Evolutionary conservation across 2,113 vertebrate genomes (phyloP), one percentile per base, ranked within the genome.

Genomic region (Platichthys stellatus): DNA sequence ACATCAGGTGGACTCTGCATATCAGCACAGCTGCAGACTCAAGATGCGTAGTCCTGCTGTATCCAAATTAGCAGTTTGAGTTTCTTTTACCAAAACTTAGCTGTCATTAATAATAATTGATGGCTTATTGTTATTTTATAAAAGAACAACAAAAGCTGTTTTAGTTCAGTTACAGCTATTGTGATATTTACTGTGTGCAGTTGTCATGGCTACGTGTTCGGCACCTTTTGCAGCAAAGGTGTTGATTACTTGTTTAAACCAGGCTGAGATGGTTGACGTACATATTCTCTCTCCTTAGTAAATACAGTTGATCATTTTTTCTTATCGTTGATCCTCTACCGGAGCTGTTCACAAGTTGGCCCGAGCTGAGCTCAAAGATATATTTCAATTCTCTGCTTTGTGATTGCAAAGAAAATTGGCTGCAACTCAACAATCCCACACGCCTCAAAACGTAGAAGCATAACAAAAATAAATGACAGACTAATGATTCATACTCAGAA

Each of bases 1-100:
- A 74, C 62, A 64, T 86, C 64, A 63, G 47, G n/a, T 74, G 71
- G 43, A 77, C 51, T 56, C 24, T 65, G 43, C 60, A 57, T 76
- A 63, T 67, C 57, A 5, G 7, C 49, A 18, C 63, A 72, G 74
- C 64, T 67, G 73, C 65, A n/a, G 45, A 45, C 53, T 57, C 47
- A 63, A 31, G 15, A 51, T 69, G 18, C 56, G 45, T 15, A 43
- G 5, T 43, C 54, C 58, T 56, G 17, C 68, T 3, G 28, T 38
- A 23, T 70, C 51, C 11, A 51, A 47, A n/a, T 54, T 9, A 51
- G 47, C 47, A 47, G 45, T 14, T 17, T 7, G 15, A 18, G 20
- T 20, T 18, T 51, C 4, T 51, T 51, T 51, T 51, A 51, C 49
- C 49, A 51, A 51, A 4, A 6, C 18, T 20, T 51, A 1, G 5